Evolutionary conservation across 2,888 invertebrate species (phyloP).

Genomic region (Epiperipatus broadwayi): DNA sequence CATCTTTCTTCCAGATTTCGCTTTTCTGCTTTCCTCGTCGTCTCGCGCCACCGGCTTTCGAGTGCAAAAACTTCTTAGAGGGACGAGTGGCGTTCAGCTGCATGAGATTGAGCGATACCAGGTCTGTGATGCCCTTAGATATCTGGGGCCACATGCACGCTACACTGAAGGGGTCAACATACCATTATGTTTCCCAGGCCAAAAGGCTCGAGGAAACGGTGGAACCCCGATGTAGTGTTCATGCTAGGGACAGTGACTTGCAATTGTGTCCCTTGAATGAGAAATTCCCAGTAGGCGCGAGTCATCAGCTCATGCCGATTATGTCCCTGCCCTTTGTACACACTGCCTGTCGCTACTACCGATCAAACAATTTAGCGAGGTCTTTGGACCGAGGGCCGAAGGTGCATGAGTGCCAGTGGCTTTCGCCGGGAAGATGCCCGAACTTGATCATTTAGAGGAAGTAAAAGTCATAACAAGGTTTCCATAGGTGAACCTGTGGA

Average conservation of each 20-base stretch:
- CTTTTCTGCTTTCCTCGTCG: too few relatives aligned
- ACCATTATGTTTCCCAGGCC: too few relatives aligned
- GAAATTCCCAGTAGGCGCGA: slow-evolving; percentile 31
- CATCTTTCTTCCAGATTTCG: too few relatives aligned
- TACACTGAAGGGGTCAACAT: slow-evolving; percentile 27
- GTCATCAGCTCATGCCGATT: slow-evolving; percentile 29
- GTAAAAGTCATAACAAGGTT: too few relatives aligned
- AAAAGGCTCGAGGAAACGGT: slow-evolving; percentile 24
- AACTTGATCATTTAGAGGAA: too few relatives aligned
- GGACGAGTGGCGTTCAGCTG: too few relatives aligned
- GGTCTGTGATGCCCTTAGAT: too few relatives aligned
- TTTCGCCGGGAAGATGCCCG: slow-evolving; percentile 11
- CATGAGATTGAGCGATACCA: slow-evolving; percentile 31
- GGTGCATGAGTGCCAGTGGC: slow-evolving; percentile 13
- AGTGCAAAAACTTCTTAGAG: too few relatives aligned
- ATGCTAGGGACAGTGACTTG: slow-evolving; percentile 28
- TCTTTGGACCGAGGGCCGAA: slow-evolving; percentile 19
- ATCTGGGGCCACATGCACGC: slow-evolving; percentile 29
- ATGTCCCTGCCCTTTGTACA: slow-evolving; percentile 31
- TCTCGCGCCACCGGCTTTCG: too few relatives aligned
- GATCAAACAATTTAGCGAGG: slow-evolving; percentile 23
- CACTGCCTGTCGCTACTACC: slow-evolving; percentile 29
- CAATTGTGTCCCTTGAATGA: too few relatives aligned
- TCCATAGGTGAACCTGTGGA: too few relatives aligned
- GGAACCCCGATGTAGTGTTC: slow-evolving; percentile 26